Percentiles rank a stretch among this genome's conserved stretches.
Conservation (phyloP, 2,888 invertebrate species). For the Drosophila flavopinicola region DNA sequence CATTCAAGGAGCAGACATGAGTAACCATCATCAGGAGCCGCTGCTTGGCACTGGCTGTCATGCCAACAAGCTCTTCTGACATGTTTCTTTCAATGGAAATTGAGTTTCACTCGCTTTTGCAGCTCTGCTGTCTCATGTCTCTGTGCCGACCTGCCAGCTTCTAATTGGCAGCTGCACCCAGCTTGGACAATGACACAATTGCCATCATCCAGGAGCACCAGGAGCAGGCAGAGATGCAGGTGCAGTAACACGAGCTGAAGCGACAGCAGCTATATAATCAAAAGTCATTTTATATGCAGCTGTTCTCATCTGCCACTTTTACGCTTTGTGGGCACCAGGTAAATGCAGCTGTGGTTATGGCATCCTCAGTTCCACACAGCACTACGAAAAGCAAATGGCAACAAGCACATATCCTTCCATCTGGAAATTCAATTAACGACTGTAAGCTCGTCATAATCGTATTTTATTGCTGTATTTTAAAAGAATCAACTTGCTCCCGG, state of each 20-base stretch:
- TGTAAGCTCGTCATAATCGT: neutral
- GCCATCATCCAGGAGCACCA: conserved; percentile 10
- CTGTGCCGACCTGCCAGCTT: conserved; percentile 13
- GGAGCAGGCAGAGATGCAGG: neutral
- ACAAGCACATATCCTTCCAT: neutral
- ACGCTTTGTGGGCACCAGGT: conserved; percentile 35
- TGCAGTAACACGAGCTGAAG: conserved; percentile 1
- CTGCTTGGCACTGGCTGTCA: conserved; percentile 27
- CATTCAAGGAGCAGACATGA: conserved; percentile 6
- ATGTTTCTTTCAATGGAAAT: conserved; percentile 54
- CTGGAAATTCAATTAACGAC: neutral
- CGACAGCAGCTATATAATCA: conserved; percentile 30
- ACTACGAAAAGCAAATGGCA: conserved; percentile 14
- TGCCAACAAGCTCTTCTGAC: conserved; percentile 48
- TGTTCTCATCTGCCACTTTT: conserved; percentile 45
- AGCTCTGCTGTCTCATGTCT: conserved; percentile 1
- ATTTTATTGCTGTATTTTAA: neutral
- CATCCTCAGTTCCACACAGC: conserved; percentile 10
- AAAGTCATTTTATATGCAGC: conserved; percentile 46
- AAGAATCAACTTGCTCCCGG: no score
- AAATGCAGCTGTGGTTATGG: conserved; percentile 11
- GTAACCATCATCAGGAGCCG: conserved; percentile 18
- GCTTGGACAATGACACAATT: conserved; percentile 31
- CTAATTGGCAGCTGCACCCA: conserved; percentile 63
- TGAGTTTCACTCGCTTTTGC: conserved; percentile 22